These are phyloP conservation scores for Gouania willdenowi DNA, from an alignment of 2,797 vertebrate species.

Conservation along the genomic window DNA sequence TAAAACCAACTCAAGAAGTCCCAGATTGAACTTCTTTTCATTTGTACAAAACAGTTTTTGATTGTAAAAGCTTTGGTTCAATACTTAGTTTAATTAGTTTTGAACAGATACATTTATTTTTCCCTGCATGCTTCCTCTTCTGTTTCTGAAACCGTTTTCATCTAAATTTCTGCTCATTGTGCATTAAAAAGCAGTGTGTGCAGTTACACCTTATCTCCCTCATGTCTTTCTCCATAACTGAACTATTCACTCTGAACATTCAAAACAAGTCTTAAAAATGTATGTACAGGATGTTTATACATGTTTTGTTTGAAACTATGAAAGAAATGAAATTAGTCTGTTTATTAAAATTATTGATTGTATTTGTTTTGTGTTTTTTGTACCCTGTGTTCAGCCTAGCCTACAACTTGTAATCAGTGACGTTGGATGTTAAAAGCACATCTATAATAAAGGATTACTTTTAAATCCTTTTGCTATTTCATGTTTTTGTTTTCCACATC, in stretches of 20 bases:
- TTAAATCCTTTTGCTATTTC: slow-evolving; percentile 2
- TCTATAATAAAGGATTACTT: too few relatives aligned
- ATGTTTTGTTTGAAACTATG: slow-evolving; percentile 6
- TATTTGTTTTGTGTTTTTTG: slow-evolving; percentile 47
- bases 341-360: not conserved
- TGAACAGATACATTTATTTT: slow-evolving; percentile 16
- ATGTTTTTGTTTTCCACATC: not conserved
- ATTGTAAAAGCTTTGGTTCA: too few relatives aligned
- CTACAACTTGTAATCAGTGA: slow-evolving; percentile 21
- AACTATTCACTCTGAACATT: not conserved
- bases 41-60: slow-evolving; percentile 9
- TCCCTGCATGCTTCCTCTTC: slow-evolving; percentile 29
- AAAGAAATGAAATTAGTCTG: slow-evolving; percentile 4
- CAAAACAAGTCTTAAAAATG: not conserved
- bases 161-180: slow-evolving; percentile 7
- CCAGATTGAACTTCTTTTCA: not conserved
- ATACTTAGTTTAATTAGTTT: too few relatives aligned
- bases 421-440: slow-evolving; percentile 35
- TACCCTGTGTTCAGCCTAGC: slow-evolving; percentile 29
- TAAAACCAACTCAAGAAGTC: too few relatives aligned
- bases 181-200: slow-evolving; percentile 31
- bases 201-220: not conserved
- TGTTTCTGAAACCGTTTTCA: not conserved
- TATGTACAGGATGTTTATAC: slow-evolving; percentile 36
- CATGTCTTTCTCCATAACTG: not conserved